Evolutionary conservation across 1,140 invertebrate species (phyloP), one percentile per base, ranked within the genome.

Genomic region (Harpegnathos saltator): DNA sequence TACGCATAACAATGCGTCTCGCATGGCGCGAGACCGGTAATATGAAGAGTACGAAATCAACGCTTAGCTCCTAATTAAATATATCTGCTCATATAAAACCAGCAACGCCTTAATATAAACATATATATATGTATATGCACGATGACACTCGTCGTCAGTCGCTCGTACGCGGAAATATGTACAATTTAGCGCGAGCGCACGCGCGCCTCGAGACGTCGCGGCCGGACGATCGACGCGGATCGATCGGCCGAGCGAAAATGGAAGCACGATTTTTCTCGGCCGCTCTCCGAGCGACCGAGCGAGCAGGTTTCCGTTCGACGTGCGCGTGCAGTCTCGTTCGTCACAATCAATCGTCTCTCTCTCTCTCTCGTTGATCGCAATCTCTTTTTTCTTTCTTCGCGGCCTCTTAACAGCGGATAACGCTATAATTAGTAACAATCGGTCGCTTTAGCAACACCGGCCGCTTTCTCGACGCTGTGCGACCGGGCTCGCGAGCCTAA

Each of bases 51-150:
- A 62, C 38, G 17, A 66, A 83, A 85, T 54, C 71, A 83, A 83
- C 80, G 66, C 84, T 83, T 85, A 83, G 50, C n/a, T 61, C 0
- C 58, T 85, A 72, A 84, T 85, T 72, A 77, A 85, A 85, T 77
- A 78, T 50, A 50, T 82, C 61, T 73, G 75, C 33, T 82, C n/a
- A 56, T 85, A 74, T 54, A 66, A 74, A 78, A 82, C 58, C 58
- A 82, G 61, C 22, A 83, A 54, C 26, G 48, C 9, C 17, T 52
- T 24, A 58, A 48, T 59, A 75, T 68, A 87, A 56, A 65, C 48
- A 83, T 33, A 50, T 33, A 58, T 66, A 71, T 72, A 15, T 72
- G n/a, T 69, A 24, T 61, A 61, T 44, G 2, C 24, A 69, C 61
- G 38, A 44, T 9, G 4, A 82, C 62, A 26, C 19, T 44, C 63